phyloP scores from a whole-genome alignment of 92 coral and sea anemone genomes.

The Porites lobata region DNA sequence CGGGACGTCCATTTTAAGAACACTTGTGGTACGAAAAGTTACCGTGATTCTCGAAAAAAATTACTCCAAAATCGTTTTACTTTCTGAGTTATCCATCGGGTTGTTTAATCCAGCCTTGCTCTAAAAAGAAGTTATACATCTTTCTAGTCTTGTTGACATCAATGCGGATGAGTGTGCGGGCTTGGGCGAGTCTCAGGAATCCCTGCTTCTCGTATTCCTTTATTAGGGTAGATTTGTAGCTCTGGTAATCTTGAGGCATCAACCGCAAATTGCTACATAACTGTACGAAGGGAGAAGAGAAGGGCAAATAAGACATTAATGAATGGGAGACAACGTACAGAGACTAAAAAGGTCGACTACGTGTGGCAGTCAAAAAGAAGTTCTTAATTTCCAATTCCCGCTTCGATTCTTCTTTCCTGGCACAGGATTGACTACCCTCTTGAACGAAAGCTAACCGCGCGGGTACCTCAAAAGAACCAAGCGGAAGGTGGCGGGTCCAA shows the following conservation, averaged over 20 bases:
- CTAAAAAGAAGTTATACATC: slow-evolving; percentile 93
- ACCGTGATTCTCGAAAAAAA: neutral
- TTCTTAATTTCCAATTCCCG: too few relatives aligned
- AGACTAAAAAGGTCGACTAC: too few relatives aligned
- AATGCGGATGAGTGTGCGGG: slow-evolving; percentile 91
- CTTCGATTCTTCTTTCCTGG: too few relatives aligned
- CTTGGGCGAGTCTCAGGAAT: slow-evolving; percentile 90
- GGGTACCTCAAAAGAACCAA: too few relatives aligned
- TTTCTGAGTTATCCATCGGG: slow-evolving; percentile 68
- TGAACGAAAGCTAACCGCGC: too few relatives aligned
- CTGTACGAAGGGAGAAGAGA: slow-evolving; percentile 27
- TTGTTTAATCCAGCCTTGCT: slow-evolving; percentile 87
- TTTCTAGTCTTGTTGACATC: slow-evolving; percentile 99
- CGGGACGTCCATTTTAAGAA: too few relatives aligned
- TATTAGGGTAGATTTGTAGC: slow-evolving; percentile 84
- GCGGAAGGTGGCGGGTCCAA: too few relatives aligned
- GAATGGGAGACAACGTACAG: too few relatives aligned
- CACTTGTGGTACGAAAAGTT: neutral
- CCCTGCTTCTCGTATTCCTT: slow-evolving; percentile 90
- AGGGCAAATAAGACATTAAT: too few relatives aligned
- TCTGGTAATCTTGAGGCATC: slow-evolving; percentile 87
- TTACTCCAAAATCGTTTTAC: neutral
- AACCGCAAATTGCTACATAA: slow-evolving; percentile 87
- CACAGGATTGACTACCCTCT: too few relatives aligned
- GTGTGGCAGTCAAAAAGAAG: too few relatives aligned